phyloP scores from a whole-genome alignment of 2,113 vertebrate species.

The Chloroceryle aenea region DNA sequence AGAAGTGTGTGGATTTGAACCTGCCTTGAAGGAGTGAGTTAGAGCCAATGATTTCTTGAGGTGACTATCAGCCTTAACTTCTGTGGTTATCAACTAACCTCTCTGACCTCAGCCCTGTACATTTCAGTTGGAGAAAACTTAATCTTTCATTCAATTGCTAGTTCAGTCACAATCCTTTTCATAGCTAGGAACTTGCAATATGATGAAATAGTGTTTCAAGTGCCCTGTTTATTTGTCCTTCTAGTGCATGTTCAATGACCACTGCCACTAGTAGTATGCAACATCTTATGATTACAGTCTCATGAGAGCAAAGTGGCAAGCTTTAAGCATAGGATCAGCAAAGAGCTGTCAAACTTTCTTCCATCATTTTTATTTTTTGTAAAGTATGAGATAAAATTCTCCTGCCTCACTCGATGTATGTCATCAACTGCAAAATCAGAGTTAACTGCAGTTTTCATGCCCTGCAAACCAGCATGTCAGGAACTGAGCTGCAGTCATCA shows the following conservation, averaged over 20 bases:
- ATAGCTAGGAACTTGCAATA: neutral
- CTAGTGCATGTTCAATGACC: neutral
- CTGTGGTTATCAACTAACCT: neutral
- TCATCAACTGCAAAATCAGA: conserved; percentile 36
- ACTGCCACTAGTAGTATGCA: neutral
- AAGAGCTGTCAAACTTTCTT: neutral
- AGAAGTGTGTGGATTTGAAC: neutral
- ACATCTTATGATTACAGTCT: neutral
- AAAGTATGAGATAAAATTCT: conserved; percentile 1
- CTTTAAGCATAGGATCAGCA: neutral
- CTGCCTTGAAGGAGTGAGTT: neutral
- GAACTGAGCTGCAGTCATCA: conserved; percentile 42
- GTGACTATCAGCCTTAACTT: neutral
- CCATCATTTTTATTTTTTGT: neutral
- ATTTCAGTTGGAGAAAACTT: neutral
- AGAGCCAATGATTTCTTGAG: neutral
- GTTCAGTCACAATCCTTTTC: neutral
- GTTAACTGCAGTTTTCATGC: neutral
- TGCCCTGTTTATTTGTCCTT: neutral
- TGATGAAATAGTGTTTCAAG: neutral
- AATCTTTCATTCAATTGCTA: neutral
- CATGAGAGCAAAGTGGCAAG: neutral
- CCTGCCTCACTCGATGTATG: neutral
- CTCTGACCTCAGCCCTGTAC: neutral
- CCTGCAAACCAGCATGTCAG: conserved; percentile 37